These are phyloP conservation scores for Thera obeliscata DNA, from an alignment of 2,888 invertebrate species.

Conservation along the genomic window DNA sequence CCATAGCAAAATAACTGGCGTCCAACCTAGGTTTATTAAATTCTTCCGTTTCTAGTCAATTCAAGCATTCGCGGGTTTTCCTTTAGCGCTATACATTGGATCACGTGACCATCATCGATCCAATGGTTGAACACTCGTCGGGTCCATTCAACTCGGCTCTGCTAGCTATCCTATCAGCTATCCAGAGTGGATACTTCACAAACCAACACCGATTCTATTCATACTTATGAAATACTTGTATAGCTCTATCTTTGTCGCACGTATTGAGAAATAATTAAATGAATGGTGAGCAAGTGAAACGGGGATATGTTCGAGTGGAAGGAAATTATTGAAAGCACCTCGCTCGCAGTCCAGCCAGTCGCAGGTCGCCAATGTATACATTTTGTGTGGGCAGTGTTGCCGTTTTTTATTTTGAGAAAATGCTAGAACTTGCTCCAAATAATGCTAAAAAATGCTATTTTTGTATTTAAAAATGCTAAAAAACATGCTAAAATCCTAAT, in stretches of 20 bases:
- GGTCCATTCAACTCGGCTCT: slow-evolving; percentile 84
- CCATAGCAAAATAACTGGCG: too few relatives aligned
- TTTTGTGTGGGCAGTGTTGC: slow-evolving; percentile 74
- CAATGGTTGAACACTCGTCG: slow-evolving; percentile 83
- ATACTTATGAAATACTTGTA: slow-evolving; percentile 76
- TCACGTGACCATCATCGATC: slow-evolving; percentile 84
- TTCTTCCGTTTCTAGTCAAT: background rate
- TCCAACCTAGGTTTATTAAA: too few relatives aligned
- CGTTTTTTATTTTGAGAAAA: too few relatives aligned
- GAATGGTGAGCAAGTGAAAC: slow-evolving; percentile 82
- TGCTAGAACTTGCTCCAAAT: too few relatives aligned
- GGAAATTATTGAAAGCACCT: slow-evolving; percentile 81
- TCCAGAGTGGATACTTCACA: slow-evolving; percentile 71
- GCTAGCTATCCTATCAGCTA: slow-evolving; percentile 42
- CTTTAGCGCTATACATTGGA: slow-evolving; percentile 64
- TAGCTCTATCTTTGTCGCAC: slow-evolving; percentile 72
- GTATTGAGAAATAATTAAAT: slow-evolving; percentile 80
- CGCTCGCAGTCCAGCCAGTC: slow-evolving; percentile 61
- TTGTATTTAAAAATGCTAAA: too few relatives aligned
- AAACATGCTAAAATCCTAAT: too few relatives aligned
- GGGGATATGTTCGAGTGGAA: slow-evolving; percentile 78
- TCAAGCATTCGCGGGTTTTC: slow-evolving; percentile 56
- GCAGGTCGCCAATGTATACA: slow-evolving; percentile 80
- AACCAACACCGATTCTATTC: slow-evolving; percentile 77
- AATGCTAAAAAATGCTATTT: too few relatives aligned